These are phyloP conservation scores for Aphaenogaster ashmeadi DNA, from an alignment of 1,140 invertebrate genomes.

Conservation along the genomic window DNA sequence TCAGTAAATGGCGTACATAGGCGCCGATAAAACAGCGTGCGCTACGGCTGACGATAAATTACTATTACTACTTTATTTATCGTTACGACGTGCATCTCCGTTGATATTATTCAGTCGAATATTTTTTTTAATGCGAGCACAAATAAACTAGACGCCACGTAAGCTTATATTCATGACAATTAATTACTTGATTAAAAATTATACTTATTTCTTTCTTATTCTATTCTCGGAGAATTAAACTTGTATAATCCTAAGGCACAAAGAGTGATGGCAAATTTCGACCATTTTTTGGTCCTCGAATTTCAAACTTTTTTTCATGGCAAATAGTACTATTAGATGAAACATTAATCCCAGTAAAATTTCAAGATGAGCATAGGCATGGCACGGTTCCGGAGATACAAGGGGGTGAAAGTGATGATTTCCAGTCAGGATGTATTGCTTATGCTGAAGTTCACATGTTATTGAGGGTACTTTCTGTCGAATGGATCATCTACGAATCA, in stretches of 20 bases:
- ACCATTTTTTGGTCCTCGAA: too few relatives aligned
- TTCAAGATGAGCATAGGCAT: too few relatives aligned
- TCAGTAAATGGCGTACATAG: constrained; percentile 69
- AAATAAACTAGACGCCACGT: background rate
- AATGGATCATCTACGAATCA: too few relatives aligned
- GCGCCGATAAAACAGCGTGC: constrained; percentile 78
- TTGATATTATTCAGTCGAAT: constrained; percentile 51
- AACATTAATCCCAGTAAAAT: too few relatives aligned
- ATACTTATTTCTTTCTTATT: background rate
- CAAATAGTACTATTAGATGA: too few relatives aligned
- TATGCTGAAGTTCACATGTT: too few relatives aligned
- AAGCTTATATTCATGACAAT: background rate
- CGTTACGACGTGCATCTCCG: constrained; percentile 41
- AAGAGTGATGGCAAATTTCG: too few relatives aligned
- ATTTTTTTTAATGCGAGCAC: constrained; percentile 10
- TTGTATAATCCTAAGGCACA: background rate
- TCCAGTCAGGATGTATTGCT: too few relatives aligned
- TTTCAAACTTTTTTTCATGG: too few relatives aligned
- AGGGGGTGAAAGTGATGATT: too few relatives aligned
- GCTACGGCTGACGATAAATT: constrained; percentile 75
- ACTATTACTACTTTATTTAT: constrained; percentile 80
- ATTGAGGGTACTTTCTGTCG: too few relatives aligned
- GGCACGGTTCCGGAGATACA: too few relatives aligned
- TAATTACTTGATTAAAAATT: constrained; percentile 4
- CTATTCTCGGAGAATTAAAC: background rate